These are phyloP conservation scores for Falco berigora DNA, from an alignment of 2,797 vertebrate genomes.

Conservation along the genomic window DNA sequence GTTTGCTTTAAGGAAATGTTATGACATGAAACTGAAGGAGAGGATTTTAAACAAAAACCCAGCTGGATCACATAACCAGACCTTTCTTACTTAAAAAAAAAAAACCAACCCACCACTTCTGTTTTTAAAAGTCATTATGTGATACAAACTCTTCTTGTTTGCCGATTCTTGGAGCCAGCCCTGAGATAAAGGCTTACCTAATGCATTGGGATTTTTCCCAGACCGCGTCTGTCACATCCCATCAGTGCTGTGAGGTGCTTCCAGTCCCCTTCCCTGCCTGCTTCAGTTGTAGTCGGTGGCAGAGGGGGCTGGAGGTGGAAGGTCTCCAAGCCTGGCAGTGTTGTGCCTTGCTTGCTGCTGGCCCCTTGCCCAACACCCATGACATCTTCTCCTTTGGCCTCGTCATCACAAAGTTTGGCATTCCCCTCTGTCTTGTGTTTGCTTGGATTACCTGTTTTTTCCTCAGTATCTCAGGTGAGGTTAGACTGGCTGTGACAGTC, in stretches of 20 bases:
- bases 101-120: background rate
- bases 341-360: background rate
- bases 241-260: background rate
- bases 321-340: background rate
- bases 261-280: background rate
- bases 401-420: fast-evolving
- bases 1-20: background rate
- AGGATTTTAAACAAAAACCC: background rate
- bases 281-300: fast-evolving
- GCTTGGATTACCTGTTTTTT: background rate
- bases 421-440: background rate
- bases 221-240: background rate
- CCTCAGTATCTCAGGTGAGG: background rate
- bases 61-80: background rate
- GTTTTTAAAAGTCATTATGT: background rate
- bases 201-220: background rate
- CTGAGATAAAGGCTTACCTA: background rate
- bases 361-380: background rate
- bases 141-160: background rate
- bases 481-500: background rate
- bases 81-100: background rate
- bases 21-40: background rate
- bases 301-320: background rate
- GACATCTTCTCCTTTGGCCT: background rate
- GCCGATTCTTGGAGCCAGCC: background rate